Evolutionary conservation across 2,888 invertebrate genomes (phyloP), one percentile per base, ranked within the genome.

Genomic region (Drosophila prostipennis): DNA sequence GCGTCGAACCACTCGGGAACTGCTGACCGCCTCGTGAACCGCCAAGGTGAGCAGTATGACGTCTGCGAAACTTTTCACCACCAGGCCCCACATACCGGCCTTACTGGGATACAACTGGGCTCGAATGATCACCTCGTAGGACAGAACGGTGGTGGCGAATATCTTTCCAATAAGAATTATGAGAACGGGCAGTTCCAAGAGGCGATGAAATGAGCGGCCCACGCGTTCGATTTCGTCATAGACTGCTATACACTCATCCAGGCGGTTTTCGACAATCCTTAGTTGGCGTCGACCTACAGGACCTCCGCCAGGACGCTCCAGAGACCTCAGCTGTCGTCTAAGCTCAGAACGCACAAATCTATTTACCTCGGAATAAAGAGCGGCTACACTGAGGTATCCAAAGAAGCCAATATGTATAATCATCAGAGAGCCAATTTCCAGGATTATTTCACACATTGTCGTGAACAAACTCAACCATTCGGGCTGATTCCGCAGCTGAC

Each of bases 311-410:
- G 16, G 43, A 13, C 34, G 37, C 3, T 73, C 63, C 29, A 81
- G 14, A 3, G 19, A 43, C 10, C 52, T 52, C 0, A 88, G 40
- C 14, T 77, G 70, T 0, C 65, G 52, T 0, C 74, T 67, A 8
- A 88, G 19, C 19, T 79, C 76, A 3, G 49, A 3, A 0, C 70
- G 63, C 16, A 83, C 72, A 56, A 76, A 87, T 3, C 16, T 19
- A 40, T 88, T 88, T 1, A 72, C 36, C 45, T 76, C 72, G 13
- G 55, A 65, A 16, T 80, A 87, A 0, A 87, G 72, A 2, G 73
- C 61, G 0, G 77, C 84, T n/a, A 87, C 55, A 26, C 73, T 74
- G 1, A 87, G 68, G 16, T 78, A 87, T 2, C 73, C 82, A 36
- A 87, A 34, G n/a, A 80, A 85, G 1, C 71, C 71, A 3, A 80